Conservation (phyloP, 2,113 vertebrate species). For the Ancistrus triradiatus region DNA sequence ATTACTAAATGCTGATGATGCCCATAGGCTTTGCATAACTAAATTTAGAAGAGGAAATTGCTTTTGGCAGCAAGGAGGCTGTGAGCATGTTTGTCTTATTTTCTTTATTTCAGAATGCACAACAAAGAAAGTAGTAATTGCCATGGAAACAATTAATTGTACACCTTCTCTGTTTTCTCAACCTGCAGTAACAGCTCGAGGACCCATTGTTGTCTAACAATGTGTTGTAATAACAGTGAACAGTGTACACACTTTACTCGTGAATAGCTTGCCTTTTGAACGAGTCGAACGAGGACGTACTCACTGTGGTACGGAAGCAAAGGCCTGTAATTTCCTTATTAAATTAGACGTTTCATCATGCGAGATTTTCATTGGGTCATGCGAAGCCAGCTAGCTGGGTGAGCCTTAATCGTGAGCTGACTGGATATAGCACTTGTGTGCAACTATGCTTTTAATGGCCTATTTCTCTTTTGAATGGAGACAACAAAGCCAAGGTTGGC, state of each 20-base stretch:
- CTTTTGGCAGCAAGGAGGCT: slow-evolving; percentile 89
- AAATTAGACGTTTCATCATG: slow-evolving; percentile 42
- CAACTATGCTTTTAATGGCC: slow-evolving; percentile 48
- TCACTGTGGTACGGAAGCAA: slow-evolving; percentile 32
- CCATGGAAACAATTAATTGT: slow-evolving; percentile 69
- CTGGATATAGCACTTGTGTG: slow-evolving; percentile 39
- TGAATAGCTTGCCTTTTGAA: slow-evolving; percentile 56
- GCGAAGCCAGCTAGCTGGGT: slow-evolving; percentile 27
- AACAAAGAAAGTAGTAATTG: slow-evolving; percentile 61
- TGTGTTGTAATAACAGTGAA: slow-evolving; percentile 56
- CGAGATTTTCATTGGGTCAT: slow-evolving; percentile 34
- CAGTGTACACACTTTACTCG: slow-evolving; percentile 51
- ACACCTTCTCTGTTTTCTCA: slow-evolving; percentile 46
- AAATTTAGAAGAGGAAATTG: slow-evolving; percentile 99
- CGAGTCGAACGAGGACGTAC: slow-evolving; percentile 26
- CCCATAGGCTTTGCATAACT: slow-evolving; percentile 99
- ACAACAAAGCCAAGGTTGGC: slow-evolving; percentile 47
- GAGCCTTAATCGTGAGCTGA: slow-evolving; percentile 43
- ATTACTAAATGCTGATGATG: slow-evolving; percentile 99
- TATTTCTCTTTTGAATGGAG: slow-evolving; percentile 50
- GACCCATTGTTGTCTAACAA: slow-evolving; percentile 59
- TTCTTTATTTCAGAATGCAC: slow-evolving; percentile 51
- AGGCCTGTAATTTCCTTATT: slow-evolving; percentile 39
- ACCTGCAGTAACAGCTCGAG: slow-evolving; percentile 57
- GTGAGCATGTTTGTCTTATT: slow-evolving; percentile 53